These are phyloP conservation scores for Micrasema minimum DNA, from an alignment of 1,140 invertebrate genomes.

Conservation along the genomic window DNA sequence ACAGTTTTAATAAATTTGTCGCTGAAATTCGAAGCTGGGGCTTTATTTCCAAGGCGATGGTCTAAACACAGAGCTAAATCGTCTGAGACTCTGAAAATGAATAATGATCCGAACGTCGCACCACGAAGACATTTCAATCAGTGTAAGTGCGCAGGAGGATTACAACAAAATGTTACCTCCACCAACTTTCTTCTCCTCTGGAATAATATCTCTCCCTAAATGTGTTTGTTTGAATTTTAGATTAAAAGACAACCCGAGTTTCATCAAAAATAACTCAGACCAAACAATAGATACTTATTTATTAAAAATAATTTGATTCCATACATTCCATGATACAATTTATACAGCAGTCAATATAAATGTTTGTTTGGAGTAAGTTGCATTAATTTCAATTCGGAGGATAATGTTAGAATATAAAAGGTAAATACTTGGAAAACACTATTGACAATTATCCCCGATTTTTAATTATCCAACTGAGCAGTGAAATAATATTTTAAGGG, in stretches of 20 bases:
- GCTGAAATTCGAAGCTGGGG: not conserved
- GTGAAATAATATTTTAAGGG: too few relatives aligned
- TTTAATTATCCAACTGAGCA: too few relatives aligned
- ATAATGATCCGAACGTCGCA: constrained; percentile 50
- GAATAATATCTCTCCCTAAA: constrained; percentile 15
- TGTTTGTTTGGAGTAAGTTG: too few relatives aligned
- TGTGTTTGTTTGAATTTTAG: constrained; percentile 17
- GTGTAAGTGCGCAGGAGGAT: constrained; percentile 48
- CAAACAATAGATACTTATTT: too few relatives aligned
- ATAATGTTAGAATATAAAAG: too few relatives aligned
- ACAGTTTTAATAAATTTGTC: constrained; percentile 17
- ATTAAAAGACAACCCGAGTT: constrained; percentile 3
- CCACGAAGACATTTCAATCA: constrained; percentile 53
- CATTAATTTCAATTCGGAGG: too few relatives aligned
- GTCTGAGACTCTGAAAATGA: constrained; percentile 45
- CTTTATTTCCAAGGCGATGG: constrained; percentile 2
- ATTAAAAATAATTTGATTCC: too few relatives aligned
- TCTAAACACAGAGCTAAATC: constrained; percentile 19
- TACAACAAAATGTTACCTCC: constrained; percentile 25
- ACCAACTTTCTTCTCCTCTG: constrained; percentile 29
- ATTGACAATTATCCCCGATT: too few relatives aligned
- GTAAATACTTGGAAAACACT: too few relatives aligned
- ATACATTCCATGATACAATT: too few relatives aligned
- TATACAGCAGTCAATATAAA: too few relatives aligned
- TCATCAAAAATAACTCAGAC: too few relatives aligned